Base-by-base conservation (phyloP, 64 coral and sea anemone genomes). In the Stichodactyla mertensii region DNA sequence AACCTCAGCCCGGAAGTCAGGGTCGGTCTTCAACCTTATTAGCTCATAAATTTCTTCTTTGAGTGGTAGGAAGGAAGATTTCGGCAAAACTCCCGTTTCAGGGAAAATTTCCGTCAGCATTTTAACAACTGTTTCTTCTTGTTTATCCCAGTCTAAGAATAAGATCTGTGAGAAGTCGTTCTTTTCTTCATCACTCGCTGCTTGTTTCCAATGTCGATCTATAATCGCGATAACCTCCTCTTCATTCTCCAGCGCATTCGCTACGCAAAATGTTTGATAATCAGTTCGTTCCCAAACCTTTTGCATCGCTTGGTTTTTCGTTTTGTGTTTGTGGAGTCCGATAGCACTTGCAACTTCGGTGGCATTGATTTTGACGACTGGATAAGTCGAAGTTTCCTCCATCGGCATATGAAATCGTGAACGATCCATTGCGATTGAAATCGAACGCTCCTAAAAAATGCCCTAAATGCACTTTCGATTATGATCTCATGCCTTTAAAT, bases 331-430 rank as follows among this genome's bases (percentile, higher is more conserved):
- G 88, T 98, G 89, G 71, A 54, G 82, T 85, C 85, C 90, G 55
- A 98, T 90, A 22, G 90, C 96, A 60, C 96, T 92, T 22, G 93
- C 96, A 18, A 98, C 53, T 86, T 98, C 96, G 57, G 93, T 98
- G 16, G 96, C 96, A 78, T 55, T 60, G 27, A 84, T 84, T 14
- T 8, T 79, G 51, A 79, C 31, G 62, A 66, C 5, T 5, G 19
- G 19, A 66, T n/a, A 6, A 66, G 62, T 0, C 4, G 60, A 62
- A 5, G 60, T 5, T 18, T 5, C 62, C 19, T n/a, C 62, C 77
- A 3, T 78, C 18, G 77, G 70, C 9, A 59, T n/a, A 66, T 31
- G 28, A 31, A 31, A 31, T 31, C 28, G 28, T 31, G 28, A 31
- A 31, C 28, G 28, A 31, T n/a, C 5, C 3, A n/a, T n/a, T 12